A percentile compares a stretch with the other conserved stretches of the same genome.
phyloP scores from a whole-genome alignment of 2,797 vertebrate genomes.

The Lacerta agilis region DNA sequence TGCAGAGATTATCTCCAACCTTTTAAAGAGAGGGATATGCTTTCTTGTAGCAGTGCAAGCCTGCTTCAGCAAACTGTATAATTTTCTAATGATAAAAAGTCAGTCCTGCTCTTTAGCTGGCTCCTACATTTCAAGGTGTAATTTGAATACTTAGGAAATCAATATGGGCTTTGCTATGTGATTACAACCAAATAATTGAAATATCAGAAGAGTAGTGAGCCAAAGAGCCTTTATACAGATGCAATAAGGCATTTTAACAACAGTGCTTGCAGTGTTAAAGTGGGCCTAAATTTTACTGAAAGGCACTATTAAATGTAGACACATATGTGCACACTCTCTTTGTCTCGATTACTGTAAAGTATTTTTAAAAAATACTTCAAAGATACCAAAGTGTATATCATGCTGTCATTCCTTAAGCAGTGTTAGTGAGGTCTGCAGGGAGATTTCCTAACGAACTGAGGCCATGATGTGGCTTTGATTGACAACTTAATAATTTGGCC shows the following conservation, averaged over 20 bases:
- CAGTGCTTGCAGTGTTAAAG: slow-evolving; percentile 46
- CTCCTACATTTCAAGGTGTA: slow-evolving; percentile 64
- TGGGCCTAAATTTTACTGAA: slow-evolving; percentile 61
- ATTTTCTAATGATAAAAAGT: slow-evolving; percentile 72
- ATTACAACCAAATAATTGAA: slow-evolving; percentile 79
- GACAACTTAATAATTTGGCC: not conserved
- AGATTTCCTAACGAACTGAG: not conserved
- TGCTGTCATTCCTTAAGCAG: slow-evolving; percentile 13
- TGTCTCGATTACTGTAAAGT: slow-evolving; percentile 14
- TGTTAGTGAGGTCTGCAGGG: not conserved
- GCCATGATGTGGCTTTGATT: not conserved
- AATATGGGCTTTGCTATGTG: slow-evolving; percentile 75
- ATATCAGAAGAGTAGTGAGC: slow-evolving; percentile 76
- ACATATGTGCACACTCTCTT: not conserved
- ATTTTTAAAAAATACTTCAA: slow-evolving; percentile 51
- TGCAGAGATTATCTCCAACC: not conserved
- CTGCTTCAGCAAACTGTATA: slow-evolving; percentile 66
- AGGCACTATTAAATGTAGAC: slow-evolving; percentile 58
- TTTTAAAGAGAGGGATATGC: slow-evolving; percentile 55
- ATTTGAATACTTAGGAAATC: slow-evolving; percentile 79
- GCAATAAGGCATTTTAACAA: slow-evolving; percentile 64
- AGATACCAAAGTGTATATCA: slow-evolving; percentile 38
- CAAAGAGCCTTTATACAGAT: slow-evolving; percentile 64
- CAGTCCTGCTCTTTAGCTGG: slow-evolving; percentile 53
- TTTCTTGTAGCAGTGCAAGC: slow-evolving; percentile 47